These are phyloP conservation scores for Chrosomus eos DNA, from an alignment of 2,797 vertebrate species.

Conservation along the genomic window DNA sequence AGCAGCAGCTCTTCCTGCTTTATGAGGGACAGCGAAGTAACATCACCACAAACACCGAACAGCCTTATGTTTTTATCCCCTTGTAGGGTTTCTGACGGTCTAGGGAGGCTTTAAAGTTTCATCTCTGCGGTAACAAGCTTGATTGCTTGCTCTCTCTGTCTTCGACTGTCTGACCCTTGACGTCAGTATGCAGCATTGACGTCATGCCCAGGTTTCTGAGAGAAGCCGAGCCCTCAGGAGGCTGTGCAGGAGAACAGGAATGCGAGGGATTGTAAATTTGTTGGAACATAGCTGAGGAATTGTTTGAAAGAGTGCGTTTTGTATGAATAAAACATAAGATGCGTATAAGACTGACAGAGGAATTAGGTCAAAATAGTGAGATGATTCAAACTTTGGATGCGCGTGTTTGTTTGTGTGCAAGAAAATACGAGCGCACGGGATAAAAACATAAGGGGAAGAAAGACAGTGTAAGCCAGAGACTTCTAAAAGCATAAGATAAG, in stretches of 20 bases:
- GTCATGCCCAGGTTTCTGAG: slow-evolving; percentile 70
- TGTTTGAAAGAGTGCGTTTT: background rate
- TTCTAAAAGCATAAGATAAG: background rate
- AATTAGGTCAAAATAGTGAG: slow-evolving; percentile 19
- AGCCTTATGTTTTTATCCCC: background rate
- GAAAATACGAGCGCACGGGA: background rate
- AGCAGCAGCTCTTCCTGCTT: slow-evolving; percentile 9
- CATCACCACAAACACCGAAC: background rate
- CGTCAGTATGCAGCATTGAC: slow-evolving; percentile 71
- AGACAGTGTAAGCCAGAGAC: background rate
- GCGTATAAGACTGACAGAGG: background rate
- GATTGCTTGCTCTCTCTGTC: slow-evolving; percentile 33
- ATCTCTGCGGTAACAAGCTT: slow-evolving; percentile 29
- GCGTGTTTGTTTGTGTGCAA: background rate
- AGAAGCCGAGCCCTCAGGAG: slow-evolving; percentile 70
- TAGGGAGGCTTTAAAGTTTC: background rate
- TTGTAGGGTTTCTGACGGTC: background rate
- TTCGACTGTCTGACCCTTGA: slow-evolving; percentile 63
- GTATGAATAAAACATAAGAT: slow-evolving; percentile 35
- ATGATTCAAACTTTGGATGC: background rate
- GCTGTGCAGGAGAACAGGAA: slow-evolving; percentile 39
- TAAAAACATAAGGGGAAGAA: background rate
- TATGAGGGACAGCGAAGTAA: slow-evolving; percentile 9
- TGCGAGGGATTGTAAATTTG: slow-evolving; percentile 31
- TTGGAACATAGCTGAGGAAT: background rate